Conservation (phyloP, 2,888 invertebrate genomes). For the Frankliniella intonsa region DNA sequence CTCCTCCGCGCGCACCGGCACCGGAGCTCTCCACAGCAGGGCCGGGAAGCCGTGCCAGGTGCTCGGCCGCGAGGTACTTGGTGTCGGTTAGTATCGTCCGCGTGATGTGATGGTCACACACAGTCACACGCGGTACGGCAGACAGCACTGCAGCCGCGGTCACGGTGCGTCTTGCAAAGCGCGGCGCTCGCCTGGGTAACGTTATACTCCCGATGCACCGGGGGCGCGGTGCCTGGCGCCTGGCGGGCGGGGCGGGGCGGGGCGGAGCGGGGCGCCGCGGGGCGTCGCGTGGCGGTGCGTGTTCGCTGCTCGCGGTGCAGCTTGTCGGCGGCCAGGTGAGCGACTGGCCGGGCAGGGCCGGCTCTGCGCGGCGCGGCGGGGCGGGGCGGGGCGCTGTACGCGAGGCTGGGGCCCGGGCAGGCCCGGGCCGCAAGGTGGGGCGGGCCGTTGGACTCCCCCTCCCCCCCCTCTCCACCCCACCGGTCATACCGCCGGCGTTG, state of each 20-base stretch:
- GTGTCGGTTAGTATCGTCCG: too few species aligned
- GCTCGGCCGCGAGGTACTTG: too few species aligned
- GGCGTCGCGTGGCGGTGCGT: not conserved
- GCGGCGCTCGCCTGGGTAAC: not conserved
- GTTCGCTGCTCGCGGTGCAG: not conserved
- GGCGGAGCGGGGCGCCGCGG: not conserved
- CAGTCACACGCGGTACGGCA: not conserved
- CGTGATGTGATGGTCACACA: not conserved
- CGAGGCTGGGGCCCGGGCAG: not conserved
- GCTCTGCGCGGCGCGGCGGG: not conserved
- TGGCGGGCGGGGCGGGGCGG: not conserved
- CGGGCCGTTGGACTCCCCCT: not conserved
- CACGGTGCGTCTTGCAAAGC: not conserved
- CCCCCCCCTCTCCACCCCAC: not conserved
- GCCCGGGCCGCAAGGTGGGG: not conserved
- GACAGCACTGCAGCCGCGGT: not conserved
- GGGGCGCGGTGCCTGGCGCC: not conserved
- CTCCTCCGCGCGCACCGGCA: too few species aligned
- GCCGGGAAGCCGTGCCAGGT: too few species aligned
- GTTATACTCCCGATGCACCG: too few species aligned
- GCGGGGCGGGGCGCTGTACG: not conserved
- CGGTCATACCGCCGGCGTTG: not conserved
- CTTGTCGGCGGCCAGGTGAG: constrained; percentile 4
- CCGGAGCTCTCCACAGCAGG: too few species aligned
- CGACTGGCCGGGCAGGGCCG: constrained; percentile 7